These are phyloP conservation scores for Manis javanica DNA, from an alignment of 2,797 vertebrate genomes.

Conservation along the genomic window DNA sequence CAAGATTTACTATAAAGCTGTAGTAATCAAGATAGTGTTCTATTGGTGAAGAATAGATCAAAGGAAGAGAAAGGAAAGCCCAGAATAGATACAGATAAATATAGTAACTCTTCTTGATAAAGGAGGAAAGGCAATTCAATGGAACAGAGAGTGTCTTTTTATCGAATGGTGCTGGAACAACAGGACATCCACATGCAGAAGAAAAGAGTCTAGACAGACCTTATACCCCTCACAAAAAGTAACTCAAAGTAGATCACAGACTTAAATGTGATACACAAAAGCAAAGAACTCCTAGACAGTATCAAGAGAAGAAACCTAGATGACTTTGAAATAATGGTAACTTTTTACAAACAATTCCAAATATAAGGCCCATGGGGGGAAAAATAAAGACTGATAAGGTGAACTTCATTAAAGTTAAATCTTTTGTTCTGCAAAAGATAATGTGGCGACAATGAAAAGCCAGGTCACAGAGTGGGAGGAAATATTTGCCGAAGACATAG, in stretches of 20 bases:
- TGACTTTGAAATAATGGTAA: background rate
- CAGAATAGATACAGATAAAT: background rate
- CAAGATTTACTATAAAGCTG: background rate
- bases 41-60: background rate
- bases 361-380: background rate
- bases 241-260: background rate
- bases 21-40: background rate
- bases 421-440: background rate
- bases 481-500: background rate
- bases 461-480: background rate
- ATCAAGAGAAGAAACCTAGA: background rate
- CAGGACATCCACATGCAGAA: background rate
- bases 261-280: background rate
- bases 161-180: background rate
- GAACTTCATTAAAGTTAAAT: background rate
- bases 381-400: background rate
- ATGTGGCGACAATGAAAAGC: background rate
- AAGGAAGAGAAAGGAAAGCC: background rate
- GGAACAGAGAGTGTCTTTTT: background rate
- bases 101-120: background rate
- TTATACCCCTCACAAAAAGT: background rate
- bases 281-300: background rate
- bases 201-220: background rate
- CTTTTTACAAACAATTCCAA: background rate
- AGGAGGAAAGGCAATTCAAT: background rate